phyloP scores from a whole-genome alignment of 1,140 invertebrate species.

The Temnothorax curvispinosus region DNA sequence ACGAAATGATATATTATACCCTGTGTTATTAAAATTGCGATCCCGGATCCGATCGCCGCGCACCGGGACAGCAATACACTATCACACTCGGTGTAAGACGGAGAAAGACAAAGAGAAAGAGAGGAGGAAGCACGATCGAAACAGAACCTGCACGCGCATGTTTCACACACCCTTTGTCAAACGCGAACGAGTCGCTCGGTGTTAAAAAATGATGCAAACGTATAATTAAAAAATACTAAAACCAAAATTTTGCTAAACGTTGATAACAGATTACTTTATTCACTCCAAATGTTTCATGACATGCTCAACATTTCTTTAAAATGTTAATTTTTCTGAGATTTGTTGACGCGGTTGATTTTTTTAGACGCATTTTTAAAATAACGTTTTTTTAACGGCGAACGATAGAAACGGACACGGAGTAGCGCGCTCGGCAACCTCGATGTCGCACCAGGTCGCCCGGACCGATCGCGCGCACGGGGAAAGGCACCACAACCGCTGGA shows the following conservation, averaged over 20 bases:
- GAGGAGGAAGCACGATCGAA: background rate
- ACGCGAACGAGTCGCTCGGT: background rate
- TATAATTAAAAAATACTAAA: background rate
- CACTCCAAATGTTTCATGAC: no score
- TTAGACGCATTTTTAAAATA: no score
- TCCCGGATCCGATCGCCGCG: background rate
- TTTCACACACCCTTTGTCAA: background rate
- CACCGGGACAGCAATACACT: background rate
- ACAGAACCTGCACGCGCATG: background rate
- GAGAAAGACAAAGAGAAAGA: background rate
- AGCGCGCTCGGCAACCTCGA: background rate
- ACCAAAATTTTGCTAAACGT: background rate
- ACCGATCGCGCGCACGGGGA: background rate
- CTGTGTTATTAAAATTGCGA: background rate
- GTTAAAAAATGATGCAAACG: background rate
- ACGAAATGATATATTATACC: background rate
- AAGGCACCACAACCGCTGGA: background rate
- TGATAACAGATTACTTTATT: background rate
- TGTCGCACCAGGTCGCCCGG: slow-evolving; percentile 11
- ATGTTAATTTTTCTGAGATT: no score
- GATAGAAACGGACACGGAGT: background rate
- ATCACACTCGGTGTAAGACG: background rate
- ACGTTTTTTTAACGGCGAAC: no score
- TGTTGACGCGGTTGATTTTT: no score
- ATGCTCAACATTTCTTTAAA: no score